phyloP scores from a whole-genome alignment of 2,888 invertebrate genomes.

The Beris chalybata region DNA sequence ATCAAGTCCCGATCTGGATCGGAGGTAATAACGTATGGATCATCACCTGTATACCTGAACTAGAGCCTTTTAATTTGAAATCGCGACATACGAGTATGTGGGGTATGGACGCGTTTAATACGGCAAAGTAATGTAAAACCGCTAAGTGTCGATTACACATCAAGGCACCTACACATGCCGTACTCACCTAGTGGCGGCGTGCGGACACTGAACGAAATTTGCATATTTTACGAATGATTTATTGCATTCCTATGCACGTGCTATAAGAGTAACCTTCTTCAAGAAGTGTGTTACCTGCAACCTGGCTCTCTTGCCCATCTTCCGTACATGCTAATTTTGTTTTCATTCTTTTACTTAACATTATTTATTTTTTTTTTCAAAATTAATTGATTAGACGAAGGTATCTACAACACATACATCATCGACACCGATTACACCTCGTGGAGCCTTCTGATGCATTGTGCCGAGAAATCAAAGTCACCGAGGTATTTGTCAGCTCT shows the following conservation, averaged over 20 bases:
- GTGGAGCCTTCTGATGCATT: constrained; percentile 82
- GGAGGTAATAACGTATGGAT: constrained; percentile 14
- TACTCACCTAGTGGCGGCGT: constrained; percentile 19
- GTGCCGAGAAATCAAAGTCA: constrained; percentile 79
- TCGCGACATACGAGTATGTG: not conserved
- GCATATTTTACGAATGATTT: not conserved
- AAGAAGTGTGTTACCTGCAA: constrained; percentile 1
- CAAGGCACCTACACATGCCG: constrained; percentile 17
- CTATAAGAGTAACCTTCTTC: not conserved
- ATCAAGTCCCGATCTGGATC: not conserved
- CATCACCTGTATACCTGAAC: not conserved
- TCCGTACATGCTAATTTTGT: no score
- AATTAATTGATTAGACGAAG: constrained; percentile 67
- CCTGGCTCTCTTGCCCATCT: not conserved
- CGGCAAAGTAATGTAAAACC: constrained; percentile 6
- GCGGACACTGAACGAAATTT: constrained; percentile 12
- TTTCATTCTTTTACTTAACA: not conserved
- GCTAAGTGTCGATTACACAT: constrained; percentile 20
- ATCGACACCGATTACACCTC: constrained; percentile 81
- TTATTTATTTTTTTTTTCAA: not conserved
- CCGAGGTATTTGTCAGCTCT: constrained; percentile 81
- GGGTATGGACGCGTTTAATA: not conserved
- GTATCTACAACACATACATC: constrained; percentile 85
- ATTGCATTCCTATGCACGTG: constrained; percentile 18
- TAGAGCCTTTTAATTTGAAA: no score